Evolutionary conservation across 2,797 vertebrate species (phyloP), one percentile per base, ranked within the genome.

Genomic region (Gastrophryne carolinensis): DNA sequence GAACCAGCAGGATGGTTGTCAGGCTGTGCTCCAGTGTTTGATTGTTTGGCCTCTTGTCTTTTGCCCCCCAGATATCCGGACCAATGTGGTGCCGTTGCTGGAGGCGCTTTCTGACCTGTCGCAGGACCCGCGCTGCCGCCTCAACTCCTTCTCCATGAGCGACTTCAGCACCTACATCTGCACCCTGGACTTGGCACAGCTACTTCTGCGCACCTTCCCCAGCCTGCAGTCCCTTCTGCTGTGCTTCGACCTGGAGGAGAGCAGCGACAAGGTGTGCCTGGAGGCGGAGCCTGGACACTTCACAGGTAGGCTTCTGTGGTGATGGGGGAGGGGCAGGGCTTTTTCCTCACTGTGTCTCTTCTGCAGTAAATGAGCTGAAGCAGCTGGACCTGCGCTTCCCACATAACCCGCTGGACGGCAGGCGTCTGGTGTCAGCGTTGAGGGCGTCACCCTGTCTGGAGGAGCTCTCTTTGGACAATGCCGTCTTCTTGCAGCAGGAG

Each of bases 331-430:
- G 41, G 41, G 41, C n/a, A 3, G 41, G 41, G 1, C 17, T 4
- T 11, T 13, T 23, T 5, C 19, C 17, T 7, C 19, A 52, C 15
- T n/a, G 12, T 53, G 1, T 89, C 87, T 71, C n/a, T n/a, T 64
- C 21, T 12, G 11, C 80, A 88, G 94, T 89, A 62, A 89, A 93
- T 73, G 84, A 84, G 34, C 84, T 98, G 75, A 87, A 96, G 79
- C 91, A 91, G 76, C 82, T 98, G 65, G 90, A 90, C 9, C 84
- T 98, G 60, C 90, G 90, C 82, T 89, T 95, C 78, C 88, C 90
- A 3, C 86, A 91, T 23, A 84, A 91, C 62, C 87, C 86, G 15
- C 87, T 89, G 70, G 87, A 91, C 10, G 78, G 87, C 0, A 26
- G 24, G 0, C 80, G 87, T 53, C 79, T 96, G 47, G 82, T 88